Base-by-base conservation (phyloP, 2,113 vertebrate genomes). In the Pleuronectes platessa region DNA sequence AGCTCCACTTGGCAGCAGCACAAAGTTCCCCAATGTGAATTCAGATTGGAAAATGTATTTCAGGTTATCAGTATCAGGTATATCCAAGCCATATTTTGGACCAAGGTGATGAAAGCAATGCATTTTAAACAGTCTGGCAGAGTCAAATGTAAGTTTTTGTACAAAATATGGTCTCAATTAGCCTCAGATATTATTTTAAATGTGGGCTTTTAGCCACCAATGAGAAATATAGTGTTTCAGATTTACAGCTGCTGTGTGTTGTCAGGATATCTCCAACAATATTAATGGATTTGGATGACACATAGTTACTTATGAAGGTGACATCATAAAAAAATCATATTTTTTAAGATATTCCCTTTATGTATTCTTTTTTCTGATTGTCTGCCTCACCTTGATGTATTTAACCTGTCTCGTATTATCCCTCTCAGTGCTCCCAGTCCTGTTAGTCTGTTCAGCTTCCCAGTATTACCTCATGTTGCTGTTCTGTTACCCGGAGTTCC, bases 41-140 rank as follows among this genome's bases (percentile, higher is more conserved):
- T 61, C 26, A 71, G 64, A 82, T 62, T 47, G 49, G 67, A 71
- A 24, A 60, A 71, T 62, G 59, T 18, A 61, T 83, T 63, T 77
- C 8, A 31, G 31, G 31, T 67, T 56, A 51, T 58, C 76, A 47
- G 11, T 47, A 31, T n/a, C 31, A 49, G 14, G 23, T 45, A 18
- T 31, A 61, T 60, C 42, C 15, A 17, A 61, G 20, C 51, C 15
- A n/a, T 2, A 63, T 59, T 68, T 60, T 1, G 14, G 14, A 18
- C 40, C 23, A 27, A 47, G 55, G 55, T 20, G 56, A 61, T 66
- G 12, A 55, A 59, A 70, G 40, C 23, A 53, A 63, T 63, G 49
- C 53, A 24, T 64, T 60, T n/a, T 35, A 21, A 76, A 54, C 9
- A 13, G 55, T 18, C 37, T 10, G 7, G 14, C 14, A 27, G 4